Evolutionary conservation across 2,113 vertebrate species (phyloP).

Genomic region (Cyprinodon tularosa): DNA sequence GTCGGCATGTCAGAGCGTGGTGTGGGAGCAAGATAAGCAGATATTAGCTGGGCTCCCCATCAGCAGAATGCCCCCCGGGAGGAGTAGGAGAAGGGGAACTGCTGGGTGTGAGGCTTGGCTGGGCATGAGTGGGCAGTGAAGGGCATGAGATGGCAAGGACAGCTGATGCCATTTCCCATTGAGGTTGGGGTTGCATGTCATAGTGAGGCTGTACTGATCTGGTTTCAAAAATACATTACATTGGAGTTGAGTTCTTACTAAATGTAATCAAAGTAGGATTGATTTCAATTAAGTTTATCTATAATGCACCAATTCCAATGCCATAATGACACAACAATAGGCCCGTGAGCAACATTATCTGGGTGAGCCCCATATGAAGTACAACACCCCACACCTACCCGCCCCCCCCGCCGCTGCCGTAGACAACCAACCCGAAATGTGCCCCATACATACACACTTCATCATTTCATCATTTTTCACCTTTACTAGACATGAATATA

Average conservation of each 20-base stretch:
- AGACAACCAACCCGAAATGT: too few relatives aligned
- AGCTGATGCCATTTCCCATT: slow-evolving; percentile 34
- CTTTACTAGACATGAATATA: too few relatives aligned
- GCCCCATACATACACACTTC: too few relatives aligned
- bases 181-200: slow-evolving; percentile 38
- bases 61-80: slow-evolving; percentile 43
- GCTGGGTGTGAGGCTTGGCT: slow-evolving; percentile 19
- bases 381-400: too few relatives aligned
- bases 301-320: too few relatives aligned
- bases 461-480: too few relatives aligned
- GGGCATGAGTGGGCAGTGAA: slow-evolving; percentile 55
- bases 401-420: too few relatives aligned
- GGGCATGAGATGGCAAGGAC: slow-evolving; percentile 50
- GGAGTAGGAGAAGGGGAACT: background rate
- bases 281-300: too few relatives aligned
- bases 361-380: too few relatives aligned
- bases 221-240: slow-evolving; percentile 31
- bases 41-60: slow-evolving; percentile 58
- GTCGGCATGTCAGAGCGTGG: slow-evolving; percentile 33
- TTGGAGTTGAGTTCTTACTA: slow-evolving; percentile 36
- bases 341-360: too few relatives aligned
- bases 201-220: slow-evolving; percentile 15
- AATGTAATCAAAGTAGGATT: background rate
- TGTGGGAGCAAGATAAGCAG: slow-evolving; percentile 59
- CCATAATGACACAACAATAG: too few relatives aligned